Conservation (phyloP, 2,113 vertebrate genomes). For the Bothrops jararaca region DNA sequence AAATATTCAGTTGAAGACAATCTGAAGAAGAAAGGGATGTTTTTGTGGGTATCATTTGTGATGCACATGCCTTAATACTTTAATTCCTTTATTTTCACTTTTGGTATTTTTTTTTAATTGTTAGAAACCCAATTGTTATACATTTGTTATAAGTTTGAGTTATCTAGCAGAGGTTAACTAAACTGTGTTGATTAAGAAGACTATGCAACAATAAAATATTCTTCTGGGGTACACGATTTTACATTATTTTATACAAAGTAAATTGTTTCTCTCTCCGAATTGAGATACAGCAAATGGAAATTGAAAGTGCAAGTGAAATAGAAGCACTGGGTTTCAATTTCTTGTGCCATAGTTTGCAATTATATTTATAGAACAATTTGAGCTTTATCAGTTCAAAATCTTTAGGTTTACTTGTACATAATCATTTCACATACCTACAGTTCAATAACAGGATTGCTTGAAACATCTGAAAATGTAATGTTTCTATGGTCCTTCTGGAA, state of each 20-base stretch:
- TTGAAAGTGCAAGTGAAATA: not conserved
- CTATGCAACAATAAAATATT: constrained; percentile 6
- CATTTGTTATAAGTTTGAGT: not conserved
- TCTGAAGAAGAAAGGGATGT: constrained; percentile 25
- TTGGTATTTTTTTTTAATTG: not conserved
- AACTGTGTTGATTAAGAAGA: constrained; percentile 6
- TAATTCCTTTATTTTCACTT: constrained; percentile 12
- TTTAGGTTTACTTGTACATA: not conserved
- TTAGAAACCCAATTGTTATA: not conserved
- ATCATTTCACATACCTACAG: not conserved
- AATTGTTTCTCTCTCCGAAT: not conserved
- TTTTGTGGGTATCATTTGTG: constrained; percentile 36
- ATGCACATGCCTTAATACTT: constrained; percentile 6
- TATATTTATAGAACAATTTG: not conserved
- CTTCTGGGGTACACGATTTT: not conserved
- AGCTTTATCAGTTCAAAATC: not conserved
- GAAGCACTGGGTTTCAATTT: not conserved
- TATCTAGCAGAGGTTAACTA: not conserved
- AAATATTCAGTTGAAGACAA: constrained; percentile 31
- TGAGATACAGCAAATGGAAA: not conserved
- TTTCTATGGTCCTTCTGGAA: not conserved
- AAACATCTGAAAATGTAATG: not conserved
- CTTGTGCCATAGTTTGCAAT: not conserved
- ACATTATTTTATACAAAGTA: not conserved
- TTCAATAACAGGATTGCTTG: not conserved